Evolutionary conservation across 2,797 vertebrate genomes (phyloP), one percentile per base, ranked within the genome.

Genomic region (Remorina albescens): DNA sequence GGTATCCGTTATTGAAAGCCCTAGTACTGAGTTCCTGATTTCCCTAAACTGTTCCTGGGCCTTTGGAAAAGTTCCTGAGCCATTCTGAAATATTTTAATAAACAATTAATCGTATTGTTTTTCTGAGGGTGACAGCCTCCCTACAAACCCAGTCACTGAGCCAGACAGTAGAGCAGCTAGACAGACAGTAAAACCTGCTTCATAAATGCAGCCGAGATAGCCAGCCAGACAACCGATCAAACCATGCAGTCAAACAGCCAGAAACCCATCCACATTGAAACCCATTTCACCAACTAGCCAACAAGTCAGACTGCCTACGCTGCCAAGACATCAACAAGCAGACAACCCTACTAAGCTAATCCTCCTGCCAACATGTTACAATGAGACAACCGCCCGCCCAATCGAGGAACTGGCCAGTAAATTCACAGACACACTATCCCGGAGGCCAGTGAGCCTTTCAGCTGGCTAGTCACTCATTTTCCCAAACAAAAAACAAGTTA

Each of bases 401-500:
- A 16, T 30, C 19, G 6, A 26, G 19, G 32, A 34, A 23, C 15
- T 25, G 67, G 32, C 23, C 13, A n/a, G 53, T 59, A 44, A 47
- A 58, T 61, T 66, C 19, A 41, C 42, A 67, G 21, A 58, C 26
- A 44, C 32, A 53, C 28, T 5, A 26, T 30, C 13, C 9, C 16
- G 32, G 60, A 18, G 50, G 25, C 47, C 32, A 57, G 42, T 6
- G 21, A 60, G 53, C 49, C 23, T 61, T 69, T 59, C 61, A 61
- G 47, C 32, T 36, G 49, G 71, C 32, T 6, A 63, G 37, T 66
- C 61, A 39, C 34, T 53, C 25, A 41, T 70, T 79, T 63, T 70
- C 55, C 36, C 47, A 50, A 15, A 37, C 26, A 68, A 44, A 67
- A 54, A 76, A 63, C 60, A 64, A 57, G 70, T 68, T 44, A 66